A percentile compares a stretch with the other conserved stretches of the same genome.
These are phyloP conservation scores for Drosophila prostipennis DNA, from an alignment of 2,888 invertebrate species.

Conservation along the genomic window DNA sequence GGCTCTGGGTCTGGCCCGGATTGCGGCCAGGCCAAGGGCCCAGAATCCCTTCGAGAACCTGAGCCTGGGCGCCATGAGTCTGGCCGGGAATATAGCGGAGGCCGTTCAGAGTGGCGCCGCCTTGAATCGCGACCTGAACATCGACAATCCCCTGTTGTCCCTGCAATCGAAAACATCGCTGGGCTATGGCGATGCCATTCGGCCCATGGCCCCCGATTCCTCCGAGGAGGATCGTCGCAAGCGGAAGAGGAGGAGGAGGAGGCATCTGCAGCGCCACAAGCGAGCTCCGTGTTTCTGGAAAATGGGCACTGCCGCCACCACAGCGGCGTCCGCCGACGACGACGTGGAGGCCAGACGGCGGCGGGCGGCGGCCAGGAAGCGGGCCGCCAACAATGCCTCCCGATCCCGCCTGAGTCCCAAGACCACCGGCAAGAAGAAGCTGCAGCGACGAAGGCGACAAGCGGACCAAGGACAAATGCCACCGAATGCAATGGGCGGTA, in stretches of 20 bases:
- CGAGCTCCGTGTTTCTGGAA: conserved; percentile 69
- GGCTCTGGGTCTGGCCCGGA: conserved; percentile 27
- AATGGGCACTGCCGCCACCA: conserved; percentile 33
- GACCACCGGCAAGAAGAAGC: conserved; percentile 45
- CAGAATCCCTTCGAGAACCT: conserved; percentile 57
- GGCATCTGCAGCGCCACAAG: conserved; percentile 54
- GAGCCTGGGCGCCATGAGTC: conserved; percentile 49
- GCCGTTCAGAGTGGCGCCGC: conserved; percentile 56
- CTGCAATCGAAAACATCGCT: conserved; percentile 47
- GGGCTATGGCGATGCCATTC: conserved; percentile 70
- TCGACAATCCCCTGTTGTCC: conserved; percentile 54
- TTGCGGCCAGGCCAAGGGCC: conserved; percentile 4
- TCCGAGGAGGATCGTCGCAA: conserved; percentile 57
- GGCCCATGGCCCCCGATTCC: conserved; percentile 42
- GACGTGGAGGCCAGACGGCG: conserved; percentile 61
- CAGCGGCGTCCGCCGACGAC: conserved; percentile 28
- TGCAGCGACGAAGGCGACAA: conserved; percentile 51
- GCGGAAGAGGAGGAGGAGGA: conserved; percentile 48
- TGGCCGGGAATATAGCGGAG: conserved; percentile 57
- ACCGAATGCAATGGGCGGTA: background rate
- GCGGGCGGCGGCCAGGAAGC: conserved; percentile 43
- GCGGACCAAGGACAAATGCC: background rate
- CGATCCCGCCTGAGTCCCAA: conserved; percentile 45
- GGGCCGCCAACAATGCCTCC: conserved; percentile 51
- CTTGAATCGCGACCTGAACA: conserved; percentile 30